Percentiles rank a stretch among this genome's conserved stretches.
These are phyloP conservation scores for Phthorimaea operculella DNA, from an alignment of 1,140 invertebrate species.

Conservation along the genomic window DNA sequence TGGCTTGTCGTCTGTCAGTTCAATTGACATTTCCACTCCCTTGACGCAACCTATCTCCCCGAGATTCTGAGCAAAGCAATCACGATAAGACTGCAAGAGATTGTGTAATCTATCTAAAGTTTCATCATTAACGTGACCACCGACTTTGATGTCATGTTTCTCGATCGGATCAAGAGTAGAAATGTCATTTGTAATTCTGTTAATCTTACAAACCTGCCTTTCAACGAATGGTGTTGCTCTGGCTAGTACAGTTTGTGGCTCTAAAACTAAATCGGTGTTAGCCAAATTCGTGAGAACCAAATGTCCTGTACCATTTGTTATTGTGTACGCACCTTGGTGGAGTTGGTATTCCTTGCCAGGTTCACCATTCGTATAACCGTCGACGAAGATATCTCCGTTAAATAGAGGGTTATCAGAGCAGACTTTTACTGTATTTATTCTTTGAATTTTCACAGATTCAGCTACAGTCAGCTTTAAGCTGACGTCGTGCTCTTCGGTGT, in stretches of 20 bases:
- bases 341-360: conserved; percentile 5
- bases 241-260: neutral
- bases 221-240: neutral
- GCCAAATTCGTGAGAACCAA: neutral
- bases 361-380: neutral
- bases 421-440: neutral
- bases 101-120: neutral
- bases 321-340: neutral
- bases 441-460: neutral
- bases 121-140: neutral
- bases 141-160: neutral
- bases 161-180: neutral
- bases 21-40: conserved; percentile 1
- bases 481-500: neutral
- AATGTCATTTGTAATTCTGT: neutral
- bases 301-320: conserved; percentile 2
- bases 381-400: neutral
- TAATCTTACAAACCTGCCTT: neutral
- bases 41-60: neutral
- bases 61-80: neutral
- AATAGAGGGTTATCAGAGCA: neutral
- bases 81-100: conserved; percentile 1
- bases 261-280: neutral
- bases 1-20: conserved; percentile 6
- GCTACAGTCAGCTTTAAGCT: neutral